A percentile compares a stretch with the other conserved stretches of the same genome.
Conservation (phyloP, 2,888 invertebrate genomes). For the Thalpophila matura region DNA sequence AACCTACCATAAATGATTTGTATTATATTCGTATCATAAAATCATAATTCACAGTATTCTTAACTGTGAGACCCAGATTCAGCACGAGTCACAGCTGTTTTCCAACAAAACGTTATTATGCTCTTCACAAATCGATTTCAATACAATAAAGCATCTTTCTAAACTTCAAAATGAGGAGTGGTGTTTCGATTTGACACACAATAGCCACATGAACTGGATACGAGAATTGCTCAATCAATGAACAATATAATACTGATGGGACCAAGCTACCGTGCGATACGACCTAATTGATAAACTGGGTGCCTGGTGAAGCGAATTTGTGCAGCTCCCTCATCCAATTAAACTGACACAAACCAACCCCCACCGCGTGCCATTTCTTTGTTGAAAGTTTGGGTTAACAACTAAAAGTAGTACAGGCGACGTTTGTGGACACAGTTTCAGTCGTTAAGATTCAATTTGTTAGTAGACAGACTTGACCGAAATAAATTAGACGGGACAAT, state of each 20-base stretch:
- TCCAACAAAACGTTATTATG: conserved; percentile 25
- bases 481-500: conserved; percentile 21
- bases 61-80: conserved; percentile 17
- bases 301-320: conserved; percentile 74
- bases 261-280: conserved; percentile 75
- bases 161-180: conserved; percentile 58
- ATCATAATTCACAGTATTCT: neutral
- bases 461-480: conserved; percentile 29
- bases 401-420: conserved; percentile 43
- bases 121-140: conserved; percentile 30
- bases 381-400: conserved; percentile 60
- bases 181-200: conserved; percentile 56
- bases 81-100: conserved; percentile 20
- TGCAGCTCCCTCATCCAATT: conserved; percentile 78
- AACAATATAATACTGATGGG: conserved; percentile 78
- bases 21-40: neutral
- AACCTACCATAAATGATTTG: conserved; percentile 1
- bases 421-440: conserved; percentile 30
- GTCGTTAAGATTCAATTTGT: conserved; percentile 47
- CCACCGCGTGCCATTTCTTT: conserved; percentile 61
- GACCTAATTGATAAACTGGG: conserved; percentile 83
- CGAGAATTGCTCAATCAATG: conserved; percentile 78
- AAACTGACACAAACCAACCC: conserved; percentile 77
- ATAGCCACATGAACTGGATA: conserved; percentile 65
- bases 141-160: conserved; percentile 50